Conservation (phyloP, 2,113 vertebrate genomes). For the Callospermophilus lateralis region DNA sequence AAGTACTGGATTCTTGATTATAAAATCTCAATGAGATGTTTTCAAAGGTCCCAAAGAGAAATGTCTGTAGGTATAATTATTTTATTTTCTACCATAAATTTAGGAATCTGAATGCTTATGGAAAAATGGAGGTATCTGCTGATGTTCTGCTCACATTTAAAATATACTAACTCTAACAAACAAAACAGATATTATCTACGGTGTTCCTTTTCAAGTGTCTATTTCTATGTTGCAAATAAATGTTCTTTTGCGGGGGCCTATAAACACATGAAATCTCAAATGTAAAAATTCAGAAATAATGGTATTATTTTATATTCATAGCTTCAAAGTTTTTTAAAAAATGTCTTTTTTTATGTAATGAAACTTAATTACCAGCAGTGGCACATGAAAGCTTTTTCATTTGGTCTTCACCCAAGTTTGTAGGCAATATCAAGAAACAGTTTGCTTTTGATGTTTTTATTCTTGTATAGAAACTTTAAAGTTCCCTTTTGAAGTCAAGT, state of each 20-base stretch:
- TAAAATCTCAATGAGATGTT: neutral
- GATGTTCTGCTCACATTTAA: conserved; percentile 11
- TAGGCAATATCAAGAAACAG: conserved; percentile 3
- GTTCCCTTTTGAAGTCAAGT: conserved; percentile 50
- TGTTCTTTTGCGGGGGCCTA: neutral
- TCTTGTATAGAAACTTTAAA: conserved; percentile 46
- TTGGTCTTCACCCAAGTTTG: conserved; percentile 57
- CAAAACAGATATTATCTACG: neutral
- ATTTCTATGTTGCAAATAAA: neutral
- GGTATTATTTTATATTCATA: conserved; percentile 62
- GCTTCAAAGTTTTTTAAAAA: conserved; percentile 21
- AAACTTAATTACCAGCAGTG: conserved; percentile 46
- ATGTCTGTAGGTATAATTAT: neutral
- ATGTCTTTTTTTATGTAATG: conserved; percentile 2
- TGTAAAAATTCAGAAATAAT: conserved; percentile 61
- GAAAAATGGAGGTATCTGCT: neutral
- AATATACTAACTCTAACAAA: neutral
- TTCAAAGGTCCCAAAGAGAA: neutral
- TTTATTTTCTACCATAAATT: conserved; percentile 17
- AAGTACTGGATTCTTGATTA: neutral
- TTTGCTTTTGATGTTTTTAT: conserved; percentile 63
- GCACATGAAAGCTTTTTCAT: conserved; percentile 64
- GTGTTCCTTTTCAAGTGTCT: conserved; percentile 43
- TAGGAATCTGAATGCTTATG: conserved; percentile 5
- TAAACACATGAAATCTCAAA: conserved; percentile 20